Conservation (phyloP, 2,797 vertebrate genomes). For the Phrynocephalus forsythii region DNA sequence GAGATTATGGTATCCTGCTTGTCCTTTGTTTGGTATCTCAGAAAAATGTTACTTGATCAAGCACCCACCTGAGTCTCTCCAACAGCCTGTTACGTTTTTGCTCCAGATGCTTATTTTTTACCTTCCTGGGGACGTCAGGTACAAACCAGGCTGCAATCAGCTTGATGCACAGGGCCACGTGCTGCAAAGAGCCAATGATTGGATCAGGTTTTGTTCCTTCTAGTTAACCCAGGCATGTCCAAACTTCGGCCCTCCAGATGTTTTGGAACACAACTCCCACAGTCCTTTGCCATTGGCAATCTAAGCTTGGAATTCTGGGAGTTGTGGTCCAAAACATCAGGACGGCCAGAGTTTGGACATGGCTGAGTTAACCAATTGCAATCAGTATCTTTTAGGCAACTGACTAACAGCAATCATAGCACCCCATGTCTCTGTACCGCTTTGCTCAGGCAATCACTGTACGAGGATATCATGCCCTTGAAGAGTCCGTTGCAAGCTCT, state of each 20-base stretch:
- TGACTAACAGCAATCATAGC: neutral
- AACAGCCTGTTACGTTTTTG: slow-evolving; percentile 80
- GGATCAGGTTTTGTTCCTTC: neutral
- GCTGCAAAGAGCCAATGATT: slow-evolving; percentile 73
- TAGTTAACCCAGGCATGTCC: too few relatives aligned
- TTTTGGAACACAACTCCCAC: too few relatives aligned
- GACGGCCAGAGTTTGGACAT: too few relatives aligned
- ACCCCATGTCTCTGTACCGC: neutral
- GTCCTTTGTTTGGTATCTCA: neutral
- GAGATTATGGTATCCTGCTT: neutral
- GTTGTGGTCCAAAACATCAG: too few relatives aligned
- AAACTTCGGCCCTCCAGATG: too few relatives aligned
- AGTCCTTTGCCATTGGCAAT: too few relatives aligned
- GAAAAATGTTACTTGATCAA: neutral
- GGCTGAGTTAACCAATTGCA: neutral
- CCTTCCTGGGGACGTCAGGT: slow-evolving; percentile 84
- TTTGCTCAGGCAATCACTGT: neutral
- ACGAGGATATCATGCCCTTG: neutral
- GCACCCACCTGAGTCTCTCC: slow-evolving; percentile 76
- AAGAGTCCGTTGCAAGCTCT: neutral
- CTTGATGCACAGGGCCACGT: slow-evolving; percentile 90
- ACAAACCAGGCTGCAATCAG: slow-evolving; percentile 92
- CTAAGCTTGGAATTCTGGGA: too few relatives aligned
- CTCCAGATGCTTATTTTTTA: slow-evolving; percentile 84
- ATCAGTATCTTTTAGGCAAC: neutral